These are phyloP conservation scores for Sphenodon punctatus DNA, from an alignment of 2,797 vertebrate species.

Conservation along the genomic window DNA sequence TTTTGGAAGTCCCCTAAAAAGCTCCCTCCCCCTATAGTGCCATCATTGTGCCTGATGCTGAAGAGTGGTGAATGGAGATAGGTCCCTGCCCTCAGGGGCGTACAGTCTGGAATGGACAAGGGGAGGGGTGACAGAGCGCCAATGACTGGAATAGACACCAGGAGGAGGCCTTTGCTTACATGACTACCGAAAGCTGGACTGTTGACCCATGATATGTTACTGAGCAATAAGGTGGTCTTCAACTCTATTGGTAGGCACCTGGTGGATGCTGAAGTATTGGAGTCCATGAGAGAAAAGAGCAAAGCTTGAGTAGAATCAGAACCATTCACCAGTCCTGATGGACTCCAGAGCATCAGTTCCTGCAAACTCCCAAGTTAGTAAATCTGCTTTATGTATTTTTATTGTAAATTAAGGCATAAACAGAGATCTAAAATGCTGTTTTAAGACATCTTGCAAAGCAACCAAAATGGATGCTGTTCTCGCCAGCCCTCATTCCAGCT, in stretches of 20 bases:
- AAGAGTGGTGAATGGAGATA: too few relatives aligned
- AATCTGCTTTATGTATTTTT: neutral
- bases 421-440: neutral
- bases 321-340: conserved; percentile 22
- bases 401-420: neutral
- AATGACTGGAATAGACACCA: neutral
- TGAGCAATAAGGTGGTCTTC: fast-evolving
- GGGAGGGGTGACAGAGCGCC: too few relatives aligned
- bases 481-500: too few relatives aligned
- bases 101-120: too few relatives aligned
- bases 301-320: neutral
- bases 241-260: fast-evolving
- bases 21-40: too few relatives aligned
- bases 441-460: too few relatives aligned
- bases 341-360: neutral
- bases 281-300: neutral
- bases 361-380: neutral
- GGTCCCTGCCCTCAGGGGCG: too few relatives aligned
- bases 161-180: neutral
- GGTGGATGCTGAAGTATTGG: neutral
- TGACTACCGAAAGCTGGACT: neutral
- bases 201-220: fast-evolving
- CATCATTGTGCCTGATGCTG: too few relatives aligned
- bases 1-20: too few relatives aligned
- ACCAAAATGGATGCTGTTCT: too few relatives aligned